Evolutionary conservation across 2,797 vertebrate species (phyloP), one percentile per base, ranked within the genome.

Genomic region (Poecilia gillii): DNA sequence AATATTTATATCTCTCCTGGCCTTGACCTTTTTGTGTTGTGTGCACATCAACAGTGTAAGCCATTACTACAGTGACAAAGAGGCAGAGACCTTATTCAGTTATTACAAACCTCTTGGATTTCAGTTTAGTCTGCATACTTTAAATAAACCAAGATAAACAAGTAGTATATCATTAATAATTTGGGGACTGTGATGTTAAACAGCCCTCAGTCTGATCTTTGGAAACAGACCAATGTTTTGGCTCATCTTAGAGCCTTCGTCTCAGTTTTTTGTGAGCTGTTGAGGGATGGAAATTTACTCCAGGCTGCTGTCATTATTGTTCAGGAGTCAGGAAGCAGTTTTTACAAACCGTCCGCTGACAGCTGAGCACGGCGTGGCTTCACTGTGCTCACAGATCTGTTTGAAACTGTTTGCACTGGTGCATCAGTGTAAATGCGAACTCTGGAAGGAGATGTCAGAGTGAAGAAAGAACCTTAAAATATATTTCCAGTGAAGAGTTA

Each of bases 231-330:
- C 90, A 77, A 84, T 36, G 84, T 89, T 85, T 81, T 62, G 31
- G 33, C 47, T 71, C 81, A 83, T 88, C 73, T 72, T 80, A 83
- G 45, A 73, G 73, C 68, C 70, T 76, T 72, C 64, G 74, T 79
- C 73, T 89, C 77, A 76, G 66, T 79, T 85, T 90, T 83, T 79
- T 80, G 72, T 64, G 57, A 80, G 68, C 73, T 82, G 81, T 55
- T 85, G 82, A 75, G 81, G 79, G 84, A 82, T 20, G 25, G 82
- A 75, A 81, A 16, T 83, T 87, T 74, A 88, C 85, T 81, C 73
- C 73, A 51, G 72, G 70, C 88, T 77, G 76, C 85, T 73, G 87
- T 80, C 89, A 70, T 84, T 82, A 78, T 84, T 83, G 87, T 88
- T 86, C 85, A 89, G 78, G 80, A 82, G 70, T 66, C 12, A 2